Base-by-base conservation (phyloP, 2,888 invertebrate species). In the Bellardia pandia region DNA sequence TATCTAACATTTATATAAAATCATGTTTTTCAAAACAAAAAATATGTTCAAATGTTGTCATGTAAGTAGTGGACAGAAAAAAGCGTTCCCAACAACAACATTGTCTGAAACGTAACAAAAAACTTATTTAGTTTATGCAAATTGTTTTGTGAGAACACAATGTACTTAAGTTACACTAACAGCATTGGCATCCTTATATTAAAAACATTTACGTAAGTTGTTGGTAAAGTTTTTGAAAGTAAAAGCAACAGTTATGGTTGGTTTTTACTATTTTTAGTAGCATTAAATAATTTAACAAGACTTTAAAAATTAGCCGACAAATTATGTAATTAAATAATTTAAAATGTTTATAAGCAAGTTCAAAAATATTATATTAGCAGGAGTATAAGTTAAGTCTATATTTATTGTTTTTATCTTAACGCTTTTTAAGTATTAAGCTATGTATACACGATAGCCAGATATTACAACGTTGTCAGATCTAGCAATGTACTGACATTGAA, bases 11-110 rank as follows among this genome's bases (percentile, higher is more conserved):
- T 68, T 82, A 40, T 58, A 74, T 53, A 42, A 81, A 81, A 66
- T 80, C 42, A 74, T 80, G 64, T 66, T 66, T 74, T 53, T 71
- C 81, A 56, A 74, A 74, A 81, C n/a, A n/a, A 71, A 51, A 71
- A 23, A 37, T 60, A 45, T 40, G 45, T 23, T 30, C n/a, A 51
- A 62, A 51, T 37, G 33, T 48, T 40, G 42, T 51, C 13, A 13
- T 14, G 40, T 64, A 51, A 64, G 14, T 40, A 42, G 11, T 40
- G 64, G 64, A 42, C 64, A 16, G 40, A 40, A 8, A 64, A 16
- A 16, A 37, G 5, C 2, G 37, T 14, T 62, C 8, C 9, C n/a
- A 42, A 42, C 37, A 4, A 66, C 33, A 60, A 45, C 13, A 66
- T 5, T n/a, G n/a, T 64, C 23, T 23, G 37, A 51, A 48, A n/a